Evolutionary conservation across 2,113 vertebrate species (phyloP).

Genomic region (Malaclemys terrapin): DNA sequence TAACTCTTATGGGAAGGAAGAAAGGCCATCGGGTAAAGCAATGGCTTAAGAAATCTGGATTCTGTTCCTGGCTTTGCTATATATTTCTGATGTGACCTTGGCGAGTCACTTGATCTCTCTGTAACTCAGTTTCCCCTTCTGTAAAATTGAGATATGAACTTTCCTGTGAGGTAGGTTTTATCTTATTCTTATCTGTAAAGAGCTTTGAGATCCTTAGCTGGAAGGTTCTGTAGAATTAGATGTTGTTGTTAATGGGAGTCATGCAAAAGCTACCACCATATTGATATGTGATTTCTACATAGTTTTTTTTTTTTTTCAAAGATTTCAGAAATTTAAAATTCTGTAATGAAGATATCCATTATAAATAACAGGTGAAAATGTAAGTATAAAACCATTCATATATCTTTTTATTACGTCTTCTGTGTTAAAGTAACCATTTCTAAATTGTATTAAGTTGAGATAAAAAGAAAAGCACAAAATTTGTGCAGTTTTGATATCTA

Average conservation of each 20-base stretch:
- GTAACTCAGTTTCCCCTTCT: not conserved
- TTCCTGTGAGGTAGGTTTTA: too few species aligned
- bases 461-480: conserved; percentile 34
- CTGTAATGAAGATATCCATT: not conserved
- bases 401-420: conserved; percentile 24
- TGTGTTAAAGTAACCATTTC: not conserved
- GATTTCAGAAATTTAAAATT: not conserved
- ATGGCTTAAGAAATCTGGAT: conserved; percentile 58
- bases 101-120: not conserved
- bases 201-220: not conserved
- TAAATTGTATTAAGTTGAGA: conserved; percentile 25
- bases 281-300: not conserved
- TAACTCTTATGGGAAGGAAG: conserved; percentile 2
- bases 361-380: conserved; percentile 23
- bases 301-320: not conserved
- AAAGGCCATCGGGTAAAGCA: conserved; percentile 47
- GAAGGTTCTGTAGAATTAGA: not conserved
- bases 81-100: not conserved
- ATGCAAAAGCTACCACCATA: not conserved
- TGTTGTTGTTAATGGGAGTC: not conserved
- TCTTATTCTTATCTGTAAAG: not conserved
- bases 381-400: not conserved
- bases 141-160: not conserved
- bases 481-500: conserved; percentile 58
- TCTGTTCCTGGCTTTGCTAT: not conserved